These are phyloP conservation scores for Rhopalosiphum nymphaeae DNA, from an alignment of 2,888 invertebrate species.

Conservation along the genomic window DNA sequence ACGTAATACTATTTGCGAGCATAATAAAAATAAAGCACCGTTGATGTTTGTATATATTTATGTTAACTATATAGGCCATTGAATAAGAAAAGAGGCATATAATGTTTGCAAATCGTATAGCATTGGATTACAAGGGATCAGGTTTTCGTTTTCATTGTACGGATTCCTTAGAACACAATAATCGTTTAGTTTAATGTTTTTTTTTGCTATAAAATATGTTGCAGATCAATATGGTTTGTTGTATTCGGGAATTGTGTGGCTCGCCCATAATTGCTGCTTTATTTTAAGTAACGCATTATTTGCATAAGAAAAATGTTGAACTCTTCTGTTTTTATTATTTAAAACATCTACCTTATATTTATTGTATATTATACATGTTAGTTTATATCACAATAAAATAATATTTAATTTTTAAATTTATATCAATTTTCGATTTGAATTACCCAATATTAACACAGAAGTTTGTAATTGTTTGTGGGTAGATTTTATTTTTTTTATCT, in stretches of 20 bases:
- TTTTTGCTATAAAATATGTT: constrained; percentile 5
- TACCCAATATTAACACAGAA: neutral
- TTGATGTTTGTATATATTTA: neutral
- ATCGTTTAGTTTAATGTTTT: constrained; percentile 56
- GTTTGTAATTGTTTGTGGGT: neutral
- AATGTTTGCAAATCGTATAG: constrained; percentile 34
- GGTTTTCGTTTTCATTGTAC: constrained; percentile 42
- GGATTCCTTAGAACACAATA: constrained; percentile 34
- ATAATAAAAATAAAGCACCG: constrained; percentile 26
- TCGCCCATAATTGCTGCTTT: constrained; percentile 27
- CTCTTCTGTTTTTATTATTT: neutral
- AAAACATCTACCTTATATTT: neutral
- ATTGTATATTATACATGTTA: neutral
- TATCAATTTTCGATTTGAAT: neutral
- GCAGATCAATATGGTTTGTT: constrained; percentile 29
- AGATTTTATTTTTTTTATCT: neutral
- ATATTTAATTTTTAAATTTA: neutral
- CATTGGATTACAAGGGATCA: constrained; percentile 55
- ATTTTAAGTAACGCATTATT: neutral
- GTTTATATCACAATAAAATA: neutral
- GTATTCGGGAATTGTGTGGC: neutral
- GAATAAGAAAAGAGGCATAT: neutral
- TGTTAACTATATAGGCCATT: constrained; percentile 27
- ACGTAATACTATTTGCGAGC: neutral
- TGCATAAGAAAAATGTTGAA: neutral